phyloP scores from a whole-genome alignment of 2,888 invertebrate species.

The Archips crataeganus region DNA sequence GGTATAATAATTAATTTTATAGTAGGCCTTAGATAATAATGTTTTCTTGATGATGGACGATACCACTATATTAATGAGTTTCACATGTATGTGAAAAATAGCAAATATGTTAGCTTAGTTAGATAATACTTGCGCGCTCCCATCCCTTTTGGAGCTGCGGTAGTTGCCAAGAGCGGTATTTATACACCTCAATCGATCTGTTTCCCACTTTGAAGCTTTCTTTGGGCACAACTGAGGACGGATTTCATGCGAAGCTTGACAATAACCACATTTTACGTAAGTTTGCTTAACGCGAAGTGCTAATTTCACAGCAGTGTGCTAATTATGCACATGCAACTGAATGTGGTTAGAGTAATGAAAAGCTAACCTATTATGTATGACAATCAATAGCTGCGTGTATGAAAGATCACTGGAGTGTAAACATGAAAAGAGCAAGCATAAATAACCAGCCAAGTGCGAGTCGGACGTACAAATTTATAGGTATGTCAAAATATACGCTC shows the following conservation, averaged over 20 bases:
- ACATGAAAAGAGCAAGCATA: no score
- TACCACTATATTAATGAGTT: not conserved
- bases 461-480: no score
- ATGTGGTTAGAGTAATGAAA: not conserved
- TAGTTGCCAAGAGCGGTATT: slow-evolving; percentile 1
- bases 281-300: not conserved
- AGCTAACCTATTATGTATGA: not conserved
- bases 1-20: no score
- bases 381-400: no score
- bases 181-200: slow-evolving; percentile 18
- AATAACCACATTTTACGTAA: not conserved
- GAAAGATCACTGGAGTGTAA: no score
- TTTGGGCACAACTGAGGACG: not conserved
- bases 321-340: slow-evolving; percentile 1
- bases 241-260: not conserved
- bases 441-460: no score
- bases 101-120: not conserved
- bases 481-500: no score
- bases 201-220: slow-evolving; percentile 6
- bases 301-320: not conserved
- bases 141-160: not conserved
- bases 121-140: not conserved
- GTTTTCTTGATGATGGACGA: not conserved
- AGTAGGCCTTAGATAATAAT: no score
- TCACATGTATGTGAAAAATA: not conserved